Evolutionary conservation across 1,140 invertebrate genomes (phyloP), one percentile per base, ranked within the genome.

Genomic region (Trachymyrmex cornetzi): DNA sequence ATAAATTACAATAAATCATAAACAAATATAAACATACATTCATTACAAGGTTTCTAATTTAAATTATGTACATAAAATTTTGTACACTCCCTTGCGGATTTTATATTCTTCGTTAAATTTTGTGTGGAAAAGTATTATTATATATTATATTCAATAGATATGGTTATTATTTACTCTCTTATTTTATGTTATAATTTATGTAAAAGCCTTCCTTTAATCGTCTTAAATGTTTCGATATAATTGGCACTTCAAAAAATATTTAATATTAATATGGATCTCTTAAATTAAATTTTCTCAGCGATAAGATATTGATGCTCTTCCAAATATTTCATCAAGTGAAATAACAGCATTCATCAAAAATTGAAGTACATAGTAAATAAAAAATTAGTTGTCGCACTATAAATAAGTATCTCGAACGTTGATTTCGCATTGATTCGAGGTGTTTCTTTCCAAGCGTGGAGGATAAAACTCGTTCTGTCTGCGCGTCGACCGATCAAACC

Each of bases 401-500:
- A 55, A 57, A 81, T 69, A 80, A 34, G 30, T 44, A 57, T 55
- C 30, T 44, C 12, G 48, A 69, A 48, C 48, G 9, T 30, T 14
- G 16, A 22, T 55, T 69, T 48, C 66, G 66, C 53, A n/a, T 81
- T 81, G n/a, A 38, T 81, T 81, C 48, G 50, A 55, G 9, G 3
- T 55, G 27, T 59, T 57, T 57, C 79, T 57, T 44, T 57, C n/a
- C 11, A 0, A 57, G 64, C 30, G 11, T 27, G n/a, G 24, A 22
- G 50, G 34, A 80, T 80, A 81, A 71, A 81, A 71, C 79, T 81
- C 66, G 22, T 71, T 81, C 61, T 30, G 48, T 69, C 27, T 50
- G 66, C 22, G 66, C 22, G 66, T 48, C 66, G 38, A 81, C 16
- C 34, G 79, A 34, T 71, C 66, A 57, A 50, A 53, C 27, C 61